Base-by-base conservation (phyloP, 2,113 vertebrate genomes). In the Elephas maximus region DNA sequence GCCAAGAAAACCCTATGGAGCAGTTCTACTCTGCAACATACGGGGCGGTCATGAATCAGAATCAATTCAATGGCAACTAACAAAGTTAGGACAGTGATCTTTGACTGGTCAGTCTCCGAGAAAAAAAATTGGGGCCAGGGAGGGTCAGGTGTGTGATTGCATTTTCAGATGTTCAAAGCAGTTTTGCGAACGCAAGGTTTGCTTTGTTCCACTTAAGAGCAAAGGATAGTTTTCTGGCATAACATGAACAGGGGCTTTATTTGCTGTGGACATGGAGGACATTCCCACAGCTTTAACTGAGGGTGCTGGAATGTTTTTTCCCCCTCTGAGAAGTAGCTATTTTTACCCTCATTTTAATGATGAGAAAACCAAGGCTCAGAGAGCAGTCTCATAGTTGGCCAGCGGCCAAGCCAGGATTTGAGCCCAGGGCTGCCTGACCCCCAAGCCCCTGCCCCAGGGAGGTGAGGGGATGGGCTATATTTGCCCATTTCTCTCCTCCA, bases 271-370 rank as follows among this genome's bases (percentile, higher is more conserved):
- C 33, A 21, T 74, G 9, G 1, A 45, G 44, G 63, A 21, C 57
- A 10, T 53, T 37, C 6, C 37, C n/a, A 2, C 0, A 44, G 62
- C 87, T 74, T 86, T 28, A 37, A 12, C 7, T 53, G 44, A 37
- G 0, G 1, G 18, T 10, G 1, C 1, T 53, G 21, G 65, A 44
- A 57, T 48, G 37, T 37, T 37, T 7, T 53, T n/a, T 84, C 44
- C 78, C 33, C 41, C 51, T 69, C 44, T 51, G 82, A 91, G 60
- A 53, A 30, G 20, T 5, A 14, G n/a, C 57, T 60, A 10, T 41
- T 41, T 5, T 33, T 28, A 15, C 65, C 60, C 69, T 89, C 28
- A n/a, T 48, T 33, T 76, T 24, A 76, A 69, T 37, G 10, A 51
- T 2, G 60, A 80, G 77, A 12, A 93, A 74, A 74, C 33, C 9